Evolutionary conservation across 2,888 invertebrate genomes (phyloP).

Genomic region (Heliconius hortense): DNA sequence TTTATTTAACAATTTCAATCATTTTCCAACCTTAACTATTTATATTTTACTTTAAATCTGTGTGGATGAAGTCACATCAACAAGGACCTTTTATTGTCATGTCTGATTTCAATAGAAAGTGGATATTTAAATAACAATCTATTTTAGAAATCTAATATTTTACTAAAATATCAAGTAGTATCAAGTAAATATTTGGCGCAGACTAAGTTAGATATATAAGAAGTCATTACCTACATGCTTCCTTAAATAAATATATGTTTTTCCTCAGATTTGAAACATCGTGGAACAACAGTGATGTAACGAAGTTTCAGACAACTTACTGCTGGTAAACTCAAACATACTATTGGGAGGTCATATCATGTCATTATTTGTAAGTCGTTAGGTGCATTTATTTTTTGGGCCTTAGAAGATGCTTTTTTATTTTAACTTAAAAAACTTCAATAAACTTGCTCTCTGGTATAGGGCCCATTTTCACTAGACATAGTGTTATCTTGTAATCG

Average conservation of each 20-base stretch:
- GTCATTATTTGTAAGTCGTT: slow-evolving; percentile 67
- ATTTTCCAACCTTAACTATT: too few species aligned
- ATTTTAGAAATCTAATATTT: too few species aligned
- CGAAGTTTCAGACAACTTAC: slow-evolving; percentile 67
- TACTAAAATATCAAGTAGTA: too few species aligned
- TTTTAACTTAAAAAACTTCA: slow-evolving; percentile 25
- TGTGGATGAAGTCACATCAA: too few species aligned
- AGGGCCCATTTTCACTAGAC: slow-evolving; percentile 16
- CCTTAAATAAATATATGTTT: slow-evolving; percentile 18
- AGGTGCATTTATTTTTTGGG: slow-evolving; percentile 63
- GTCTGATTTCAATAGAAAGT: too few species aligned
- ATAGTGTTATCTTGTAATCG: slow-evolving; percentile 21
- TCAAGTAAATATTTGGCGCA: too few species aligned
- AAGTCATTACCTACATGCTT: neutral
- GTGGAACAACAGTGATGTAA: slow-evolving; percentile 62
- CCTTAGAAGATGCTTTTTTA: slow-evolving; percentile 28
- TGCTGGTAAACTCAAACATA: slow-evolving; percentile 74
- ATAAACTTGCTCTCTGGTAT: slow-evolving; percentile 28
- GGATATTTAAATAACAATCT: too few species aligned
- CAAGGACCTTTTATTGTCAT: too few species aligned
- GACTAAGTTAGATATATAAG: too few species aligned
- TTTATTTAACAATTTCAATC: too few species aligned
- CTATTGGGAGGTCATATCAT: slow-evolving; percentile 72
- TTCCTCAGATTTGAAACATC: slow-evolving; percentile 66
- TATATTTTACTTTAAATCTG: too few species aligned